Conservation (phyloP, 2,113 vertebrate genomes). For the Phrynosoma blainvillii region DNA sequence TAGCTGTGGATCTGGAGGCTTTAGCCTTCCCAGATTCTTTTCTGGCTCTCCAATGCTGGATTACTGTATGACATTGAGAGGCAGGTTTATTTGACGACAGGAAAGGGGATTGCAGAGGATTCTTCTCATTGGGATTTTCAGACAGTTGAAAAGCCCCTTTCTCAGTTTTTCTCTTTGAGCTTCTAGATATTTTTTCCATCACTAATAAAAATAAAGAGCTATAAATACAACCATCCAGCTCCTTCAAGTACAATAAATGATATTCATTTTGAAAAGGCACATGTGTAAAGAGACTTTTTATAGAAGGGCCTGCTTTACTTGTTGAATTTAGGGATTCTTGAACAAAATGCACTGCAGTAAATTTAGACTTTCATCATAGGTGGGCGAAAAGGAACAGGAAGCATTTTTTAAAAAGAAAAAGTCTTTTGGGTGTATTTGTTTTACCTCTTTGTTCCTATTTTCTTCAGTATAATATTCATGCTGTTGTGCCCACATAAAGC, state of each 20-base stretch:
- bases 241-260: neutral
- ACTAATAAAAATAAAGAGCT: neutral
- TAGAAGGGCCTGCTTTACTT: neutral
- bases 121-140: no score
- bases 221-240: neutral
- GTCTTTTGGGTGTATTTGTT: neutral
- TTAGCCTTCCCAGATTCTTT: no score
- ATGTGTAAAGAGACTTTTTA: neutral
- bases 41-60: no score
- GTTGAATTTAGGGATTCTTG: neutral
- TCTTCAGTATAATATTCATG: neutral
- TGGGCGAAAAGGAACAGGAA: slow-evolving; percentile 8
- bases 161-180: no score
- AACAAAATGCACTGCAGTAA: neutral
- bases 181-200: no score
- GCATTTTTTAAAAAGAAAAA: neutral
- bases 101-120: no score
- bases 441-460: slow-evolving; percentile 18
- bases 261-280: neutral
- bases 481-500: neutral
- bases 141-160: no score
- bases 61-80: no score
- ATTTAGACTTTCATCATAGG: slow-evolving; percentile 24
- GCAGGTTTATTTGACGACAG: no score
- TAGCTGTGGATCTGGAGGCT: no score